Percentiles rank a stretch among this genome's conserved stretches.
Evolutionary conservation across 2,113 vertebrate genomes (phyloP).

Genomic region (Coracopsis vasa): DNA sequence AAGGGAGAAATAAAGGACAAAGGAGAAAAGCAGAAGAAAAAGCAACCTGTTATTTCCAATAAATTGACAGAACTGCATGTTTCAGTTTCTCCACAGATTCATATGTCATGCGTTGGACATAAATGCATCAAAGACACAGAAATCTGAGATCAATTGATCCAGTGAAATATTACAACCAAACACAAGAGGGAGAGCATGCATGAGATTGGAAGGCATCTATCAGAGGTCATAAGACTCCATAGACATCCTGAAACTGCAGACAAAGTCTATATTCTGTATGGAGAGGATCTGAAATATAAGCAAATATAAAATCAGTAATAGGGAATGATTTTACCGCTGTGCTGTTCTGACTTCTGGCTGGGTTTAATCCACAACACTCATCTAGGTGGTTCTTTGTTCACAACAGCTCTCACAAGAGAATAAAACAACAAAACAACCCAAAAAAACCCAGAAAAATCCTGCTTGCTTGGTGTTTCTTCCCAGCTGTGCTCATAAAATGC

Average conservation of each 20-base stretch:
- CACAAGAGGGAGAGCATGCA: background rate
- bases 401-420: background rate
- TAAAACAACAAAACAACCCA: background rate
- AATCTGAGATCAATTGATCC: background rate
- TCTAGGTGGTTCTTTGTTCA: background rate
- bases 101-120: background rate
- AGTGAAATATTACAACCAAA: background rate
- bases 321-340: background rate
- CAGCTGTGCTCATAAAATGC: background rate
- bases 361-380: background rate
- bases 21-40: background rate
- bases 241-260: background rate
- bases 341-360: background rate
- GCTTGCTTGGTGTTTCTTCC: background rate
- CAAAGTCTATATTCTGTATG: background rate
- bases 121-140: background rate
- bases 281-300: background rate
- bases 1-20: background rate
- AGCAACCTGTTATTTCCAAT: background rate
- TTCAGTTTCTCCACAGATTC: background rate
- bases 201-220: background rate
- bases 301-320: background rate
- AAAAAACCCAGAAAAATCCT: accelerated
- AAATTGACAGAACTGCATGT: background rate
- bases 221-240: background rate